Percentiles rank a stretch among this genome's conserved stretches.
These are phyloP conservation scores for Linepithema humile DNA, from an alignment of 1,140 invertebrate genomes.

Conservation along the genomic window DNA sequence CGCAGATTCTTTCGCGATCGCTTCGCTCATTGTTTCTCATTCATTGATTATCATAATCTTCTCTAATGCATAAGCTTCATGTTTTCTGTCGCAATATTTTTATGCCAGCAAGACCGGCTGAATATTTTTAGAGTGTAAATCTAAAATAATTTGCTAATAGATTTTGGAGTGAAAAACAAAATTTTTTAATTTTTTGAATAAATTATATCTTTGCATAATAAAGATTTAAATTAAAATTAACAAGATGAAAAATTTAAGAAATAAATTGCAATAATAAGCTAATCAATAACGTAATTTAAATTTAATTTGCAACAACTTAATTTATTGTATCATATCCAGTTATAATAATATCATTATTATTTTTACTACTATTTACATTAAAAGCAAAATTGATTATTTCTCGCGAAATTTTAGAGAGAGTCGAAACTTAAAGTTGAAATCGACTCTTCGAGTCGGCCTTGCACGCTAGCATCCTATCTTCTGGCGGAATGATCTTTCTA, in stretches of 20 bases:
- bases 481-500: background rate
- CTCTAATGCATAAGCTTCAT: background rate
- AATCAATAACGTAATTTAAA: background rate
- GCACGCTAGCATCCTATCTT: background rate
- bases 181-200: no score
- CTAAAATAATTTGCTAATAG: slow-evolving; percentile 15
- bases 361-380: background rate
- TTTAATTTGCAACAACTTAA: slow-evolving; percentile 9
- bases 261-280: background rate
- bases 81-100: background rate
- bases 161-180: no score
- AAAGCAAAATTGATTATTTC: background rate
- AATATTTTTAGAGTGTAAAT: background rate
- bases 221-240: background rate
- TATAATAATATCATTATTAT: no score
- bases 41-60: background rate
- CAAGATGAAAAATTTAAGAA: background rate
- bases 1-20: background rate
- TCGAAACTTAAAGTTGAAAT: background rate
- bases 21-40: background rate
- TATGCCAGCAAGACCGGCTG: background rate
- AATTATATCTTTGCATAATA: no score
- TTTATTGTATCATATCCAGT: no score
- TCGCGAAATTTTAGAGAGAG: background rate
- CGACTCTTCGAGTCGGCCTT: background rate